Conservation (phyloP, 53 echinoderm and acorn worm genomes). For the Astropecten irregularis region DNA sequence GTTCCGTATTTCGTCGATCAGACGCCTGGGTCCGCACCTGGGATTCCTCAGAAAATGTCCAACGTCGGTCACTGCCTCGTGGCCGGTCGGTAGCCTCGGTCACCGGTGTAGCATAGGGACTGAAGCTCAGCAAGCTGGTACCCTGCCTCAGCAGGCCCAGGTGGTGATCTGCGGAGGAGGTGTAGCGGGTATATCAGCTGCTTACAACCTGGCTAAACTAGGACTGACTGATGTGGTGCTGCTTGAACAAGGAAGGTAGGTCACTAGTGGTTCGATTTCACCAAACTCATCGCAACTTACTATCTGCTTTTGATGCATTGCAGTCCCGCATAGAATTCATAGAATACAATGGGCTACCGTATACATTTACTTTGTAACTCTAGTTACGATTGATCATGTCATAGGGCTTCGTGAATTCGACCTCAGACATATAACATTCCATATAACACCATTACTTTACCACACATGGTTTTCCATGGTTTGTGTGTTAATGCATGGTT, state of each 20-base stretch:
- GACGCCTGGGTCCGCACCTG: background rate
- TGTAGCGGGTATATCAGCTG: slow-evolving; percentile 83
- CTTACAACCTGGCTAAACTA: slow-evolving; percentile 87
- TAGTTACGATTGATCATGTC: too few species aligned
- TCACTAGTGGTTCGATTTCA: too few species aligned
- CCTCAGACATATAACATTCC: too few species aligned
- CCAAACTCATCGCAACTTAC: too few species aligned
- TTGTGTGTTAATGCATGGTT: too few species aligned
- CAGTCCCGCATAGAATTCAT: too few species aligned
- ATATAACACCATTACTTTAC: too few species aligned
- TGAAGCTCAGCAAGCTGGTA: background rate
- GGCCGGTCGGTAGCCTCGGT: background rate
- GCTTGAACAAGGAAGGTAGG: slow-evolving; percentile 89
- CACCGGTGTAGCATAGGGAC: background rate
- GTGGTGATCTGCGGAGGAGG: slow-evolving; percentile 95
- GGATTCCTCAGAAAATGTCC: background rate
- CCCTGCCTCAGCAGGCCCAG: slow-evolving; percentile 70
- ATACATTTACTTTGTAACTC: too few species aligned
- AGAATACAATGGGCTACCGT: too few species aligned
- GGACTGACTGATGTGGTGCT: slow-evolving; percentile 90
- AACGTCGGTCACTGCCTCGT: background rate
- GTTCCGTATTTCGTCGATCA: background rate
- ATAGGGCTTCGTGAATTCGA: background rate
- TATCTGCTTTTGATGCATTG: too few species aligned
- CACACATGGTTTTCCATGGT: too few species aligned